These are phyloP conservation scores for Scrobipalpa atriplicella DNA, from an alignment of 2,888 invertebrate species.

Conservation along the genomic window DNA sequence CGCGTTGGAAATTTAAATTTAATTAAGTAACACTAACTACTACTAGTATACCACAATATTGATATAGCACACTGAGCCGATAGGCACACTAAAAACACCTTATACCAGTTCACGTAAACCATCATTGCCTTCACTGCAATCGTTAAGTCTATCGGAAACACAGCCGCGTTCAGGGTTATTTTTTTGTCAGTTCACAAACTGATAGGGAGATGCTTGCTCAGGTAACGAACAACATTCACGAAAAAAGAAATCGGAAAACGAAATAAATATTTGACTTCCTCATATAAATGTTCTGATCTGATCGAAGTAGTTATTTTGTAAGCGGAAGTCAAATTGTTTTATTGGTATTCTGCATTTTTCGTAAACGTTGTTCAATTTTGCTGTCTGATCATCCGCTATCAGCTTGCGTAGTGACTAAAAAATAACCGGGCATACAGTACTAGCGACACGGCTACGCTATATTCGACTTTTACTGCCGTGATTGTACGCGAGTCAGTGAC, in stretches of 20 bases:
- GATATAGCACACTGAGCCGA: slow-evolving; percentile 9
- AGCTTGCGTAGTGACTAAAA: too few species aligned
- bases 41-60: not conserved
- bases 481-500: not conserved
- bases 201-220: too few species aligned
- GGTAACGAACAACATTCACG: too few species aligned
- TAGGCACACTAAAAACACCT: not conserved
- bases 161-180: not conserved
- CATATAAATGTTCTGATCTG: too few species aligned
- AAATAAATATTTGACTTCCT: too few species aligned
- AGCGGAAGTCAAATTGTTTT: too few species aligned
- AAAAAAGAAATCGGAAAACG: too few species aligned
- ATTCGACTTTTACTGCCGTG: not conserved
- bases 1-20: not conserved
- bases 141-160: not conserved
- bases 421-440: not conserved
- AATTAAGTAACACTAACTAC: too few species aligned
- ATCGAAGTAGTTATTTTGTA: too few species aligned
- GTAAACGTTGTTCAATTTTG: not conserved
- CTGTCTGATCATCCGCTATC: not conserved
- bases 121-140: not conserved
- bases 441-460: not conserved
- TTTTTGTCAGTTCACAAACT: not conserved
- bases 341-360: too few species aligned
- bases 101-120: not conserved